These are phyloP conservation scores for Callocephalon fimbriatum DNA, from an alignment of 2,113 vertebrate genomes.

Conservation along the genomic window DNA sequence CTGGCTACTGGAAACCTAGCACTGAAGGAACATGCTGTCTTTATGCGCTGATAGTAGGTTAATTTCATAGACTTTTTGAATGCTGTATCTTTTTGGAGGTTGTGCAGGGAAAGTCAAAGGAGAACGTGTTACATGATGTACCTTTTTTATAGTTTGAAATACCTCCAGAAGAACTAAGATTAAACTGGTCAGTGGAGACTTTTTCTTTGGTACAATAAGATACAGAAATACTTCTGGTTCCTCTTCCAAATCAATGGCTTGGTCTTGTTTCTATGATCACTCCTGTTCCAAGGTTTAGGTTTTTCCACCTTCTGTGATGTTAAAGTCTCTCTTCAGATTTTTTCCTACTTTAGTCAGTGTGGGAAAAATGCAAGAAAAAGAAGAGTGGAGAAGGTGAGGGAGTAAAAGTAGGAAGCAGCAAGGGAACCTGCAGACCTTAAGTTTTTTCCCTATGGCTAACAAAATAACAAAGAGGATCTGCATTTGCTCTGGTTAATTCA, in stretches of 20 bases:
- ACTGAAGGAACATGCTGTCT: not conserved
- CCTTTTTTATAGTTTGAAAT: not conserved
- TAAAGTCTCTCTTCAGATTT: not conserved
- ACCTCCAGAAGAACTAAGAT: not conserved
- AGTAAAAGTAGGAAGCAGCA: not conserved
- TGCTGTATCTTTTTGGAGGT: not conserved
- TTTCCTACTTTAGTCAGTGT: not conserved
- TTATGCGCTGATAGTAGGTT: not conserved
- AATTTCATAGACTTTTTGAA: not conserved
- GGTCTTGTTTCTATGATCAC: not conserved
- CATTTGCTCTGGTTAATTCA: not conserved
- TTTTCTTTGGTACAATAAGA: not conserved
- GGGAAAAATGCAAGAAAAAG: not conserved
- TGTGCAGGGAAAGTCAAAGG: not conserved
- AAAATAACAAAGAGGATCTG: not conserved
- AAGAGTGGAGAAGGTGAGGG: not conserved
- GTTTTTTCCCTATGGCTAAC: not conserved
- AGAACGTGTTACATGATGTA: not conserved
- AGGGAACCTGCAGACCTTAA: not conserved
- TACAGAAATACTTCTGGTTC: not conserved
- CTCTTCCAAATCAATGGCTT: not conserved
- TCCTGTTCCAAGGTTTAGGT: not conserved
- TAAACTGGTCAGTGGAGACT: not conserved
- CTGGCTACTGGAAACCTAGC: not conserved
- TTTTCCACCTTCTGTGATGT: not conserved